These are phyloP conservation scores for Drosophila kambysellisi DNA, from an alignment of 2,888 invertebrate genomes.

Conservation along the genomic window DNA sequence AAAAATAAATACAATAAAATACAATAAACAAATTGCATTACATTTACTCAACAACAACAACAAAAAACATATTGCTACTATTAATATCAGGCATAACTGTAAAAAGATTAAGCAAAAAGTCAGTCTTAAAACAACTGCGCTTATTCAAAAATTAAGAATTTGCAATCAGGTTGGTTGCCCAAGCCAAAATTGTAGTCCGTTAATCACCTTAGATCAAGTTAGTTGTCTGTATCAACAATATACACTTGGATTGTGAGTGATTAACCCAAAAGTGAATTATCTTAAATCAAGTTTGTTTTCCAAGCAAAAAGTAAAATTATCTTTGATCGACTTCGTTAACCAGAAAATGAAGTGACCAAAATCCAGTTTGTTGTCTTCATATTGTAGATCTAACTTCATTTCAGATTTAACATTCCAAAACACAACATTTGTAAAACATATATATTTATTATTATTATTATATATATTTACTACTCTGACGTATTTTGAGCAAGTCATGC, in stretches of 20 bases:
- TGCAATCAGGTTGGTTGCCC: not conserved
- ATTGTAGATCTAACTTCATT: not conserved
- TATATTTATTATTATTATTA: not conserved
- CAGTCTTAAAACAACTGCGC: not conserved
- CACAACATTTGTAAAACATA: not conserved
- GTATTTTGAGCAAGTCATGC: constrained; percentile 42
- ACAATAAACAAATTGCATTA: not conserved
- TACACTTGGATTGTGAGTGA: not conserved
- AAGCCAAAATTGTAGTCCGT: not conserved
- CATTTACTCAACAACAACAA: not conserved
- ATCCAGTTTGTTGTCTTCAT: not conserved
- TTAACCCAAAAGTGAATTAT: not conserved
- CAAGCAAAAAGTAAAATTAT: not conserved
- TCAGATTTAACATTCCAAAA: not conserved
- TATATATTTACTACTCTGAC: not conserved
- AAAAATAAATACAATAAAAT: not conserved
- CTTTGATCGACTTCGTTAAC: not conserved
- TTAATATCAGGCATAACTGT: not conserved
- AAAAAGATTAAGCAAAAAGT: not conserved
- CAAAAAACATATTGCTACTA: not conserved
- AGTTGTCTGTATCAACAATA: not conserved
- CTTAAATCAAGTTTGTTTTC: not conserved
- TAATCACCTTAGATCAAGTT: not conserved
- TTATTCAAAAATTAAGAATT: not conserved
- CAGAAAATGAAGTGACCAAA: not conserved